A percentile compares a stretch with the other conserved stretches of the same genome.
phyloP scores from a whole-genome alignment of 2,888 invertebrate species.

The Sinelater perroti region DNA sequence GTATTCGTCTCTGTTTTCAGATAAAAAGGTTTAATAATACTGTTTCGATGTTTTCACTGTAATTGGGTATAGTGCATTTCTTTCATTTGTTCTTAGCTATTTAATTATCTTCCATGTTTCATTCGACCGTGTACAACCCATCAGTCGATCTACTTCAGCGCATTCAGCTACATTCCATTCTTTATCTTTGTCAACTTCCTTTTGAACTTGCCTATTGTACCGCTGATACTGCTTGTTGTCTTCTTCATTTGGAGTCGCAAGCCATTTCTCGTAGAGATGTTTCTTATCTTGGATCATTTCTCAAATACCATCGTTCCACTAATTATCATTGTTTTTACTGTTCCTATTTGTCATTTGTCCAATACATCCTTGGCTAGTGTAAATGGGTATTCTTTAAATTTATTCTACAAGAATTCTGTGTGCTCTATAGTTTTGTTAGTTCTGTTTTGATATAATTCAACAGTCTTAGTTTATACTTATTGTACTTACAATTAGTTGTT shows the following conservation, averaged over 20 bases:
- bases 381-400: no score
- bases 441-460: no score
- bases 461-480: background rate
- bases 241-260: background rate
- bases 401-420: no score
- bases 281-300: background rate
- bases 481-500: no score
- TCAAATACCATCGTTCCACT: no score
- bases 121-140: background rate
- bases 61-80: background rate
- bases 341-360: no score
- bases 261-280: background rate
- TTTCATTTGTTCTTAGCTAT: background rate
- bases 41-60: no score
- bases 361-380: no score
- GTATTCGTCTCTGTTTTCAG: no score
- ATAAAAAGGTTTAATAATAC: no score
- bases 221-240: background rate
- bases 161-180: background rate
- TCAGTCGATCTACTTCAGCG: background rate
- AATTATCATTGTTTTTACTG: no score
- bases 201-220: background rate
- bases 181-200: background rate
- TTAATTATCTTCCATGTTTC: background rate
- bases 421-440: no score